These are phyloP conservation scores for Telenomus remus DNA, from an alignment of 1,140 invertebrate genomes.

Conservation along the genomic window DNA sequence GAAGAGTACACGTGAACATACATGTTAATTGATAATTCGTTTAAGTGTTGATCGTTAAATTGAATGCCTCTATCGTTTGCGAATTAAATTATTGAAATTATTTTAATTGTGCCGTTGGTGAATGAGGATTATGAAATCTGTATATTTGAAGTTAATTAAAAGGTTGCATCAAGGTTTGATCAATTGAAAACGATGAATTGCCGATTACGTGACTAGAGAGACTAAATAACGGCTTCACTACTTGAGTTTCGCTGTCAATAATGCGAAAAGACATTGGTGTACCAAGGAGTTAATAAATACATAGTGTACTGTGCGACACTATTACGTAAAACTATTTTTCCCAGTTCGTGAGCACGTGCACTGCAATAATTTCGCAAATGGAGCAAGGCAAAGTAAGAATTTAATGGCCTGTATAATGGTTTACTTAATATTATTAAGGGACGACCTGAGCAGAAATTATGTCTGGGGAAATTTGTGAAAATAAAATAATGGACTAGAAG, in stretches of 20 bases:
- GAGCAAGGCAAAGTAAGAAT: constrained; percentile 27
- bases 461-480: constrained; percentile 20
- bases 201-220: constrained; percentile 23
- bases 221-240: constrained; percentile 26
- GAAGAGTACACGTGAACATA: not conserved
- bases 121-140: not conserved
- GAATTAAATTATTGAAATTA: too few species aligned
- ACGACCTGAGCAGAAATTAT: constrained; percentile 24
- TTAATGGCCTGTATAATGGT: constrained; percentile 48
- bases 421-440: constrained; percentile 45
- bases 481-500: constrained; percentile 16
- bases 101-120: too few species aligned
- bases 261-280: constrained; percentile 12
- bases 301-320: constrained; percentile 17
- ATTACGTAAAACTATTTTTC: constrained; percentile 39
- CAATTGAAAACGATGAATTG: constrained; percentile 13
- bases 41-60: too few species aligned
- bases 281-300: constrained; percentile 19
- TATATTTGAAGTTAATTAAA: constrained; percentile 25
- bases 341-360: constrained; percentile 9
- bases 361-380: constrained; percentile 35
- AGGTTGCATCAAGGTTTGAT: constrained; percentile 13
- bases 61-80: too few species aligned
- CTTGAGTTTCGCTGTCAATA: constrained; percentile 24
- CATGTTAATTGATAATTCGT: too few species aligned